phyloP scores from a whole-genome alignment of 2,888 invertebrate genomes.

The Apomyelois bistriatella region DNA sequence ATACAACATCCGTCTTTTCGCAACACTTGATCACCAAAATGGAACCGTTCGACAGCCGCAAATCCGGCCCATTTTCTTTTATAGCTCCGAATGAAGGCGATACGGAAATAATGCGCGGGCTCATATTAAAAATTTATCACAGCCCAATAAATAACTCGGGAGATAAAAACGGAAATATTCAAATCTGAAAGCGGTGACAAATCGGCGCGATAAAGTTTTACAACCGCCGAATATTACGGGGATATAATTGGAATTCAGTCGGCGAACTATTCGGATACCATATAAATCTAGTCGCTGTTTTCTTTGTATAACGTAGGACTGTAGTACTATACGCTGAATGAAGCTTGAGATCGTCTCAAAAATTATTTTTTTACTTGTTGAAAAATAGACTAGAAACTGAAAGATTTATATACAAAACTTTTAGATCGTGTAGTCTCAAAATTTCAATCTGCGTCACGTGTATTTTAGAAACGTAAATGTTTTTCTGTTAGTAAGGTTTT shows the following conservation, averaged over 20 bases:
- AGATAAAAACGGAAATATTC: conserved; percentile 29
- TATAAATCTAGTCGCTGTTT: conserved; percentile 28
- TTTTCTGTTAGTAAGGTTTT: too few relatives aligned
- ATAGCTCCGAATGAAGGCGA: conserved; percentile 1
- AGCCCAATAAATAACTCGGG: conserved; percentile 19
- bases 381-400: too few relatives aligned
- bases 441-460: too few relatives aligned
- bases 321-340: too few relatives aligned
- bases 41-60: conserved; percentile 5
- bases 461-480: too few relatives aligned
- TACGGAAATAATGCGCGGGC: conserved; percentile 11
- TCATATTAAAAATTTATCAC: conserved; percentile 15
- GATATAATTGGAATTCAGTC: conserved; percentile 34
- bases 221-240: conserved; percentile 33
- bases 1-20: not conserved
- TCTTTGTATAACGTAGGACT: not conserved
- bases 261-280: conserved; percentile 29
- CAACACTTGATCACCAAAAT: not conserved
- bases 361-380: too few relatives aligned
- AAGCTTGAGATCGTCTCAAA: too few relatives aligned
- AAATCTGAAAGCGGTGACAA: conserved; percentile 41
- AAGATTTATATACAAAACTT: too few relatives aligned
- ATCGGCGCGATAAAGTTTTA: conserved; percentile 46
- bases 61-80: conserved; percentile 7
- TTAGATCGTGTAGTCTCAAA: too few relatives aligned